Evolutionary conservation across 2,113 vertebrate genomes (phyloP).

Genomic region (Puntigrus tetrazona): DNA sequence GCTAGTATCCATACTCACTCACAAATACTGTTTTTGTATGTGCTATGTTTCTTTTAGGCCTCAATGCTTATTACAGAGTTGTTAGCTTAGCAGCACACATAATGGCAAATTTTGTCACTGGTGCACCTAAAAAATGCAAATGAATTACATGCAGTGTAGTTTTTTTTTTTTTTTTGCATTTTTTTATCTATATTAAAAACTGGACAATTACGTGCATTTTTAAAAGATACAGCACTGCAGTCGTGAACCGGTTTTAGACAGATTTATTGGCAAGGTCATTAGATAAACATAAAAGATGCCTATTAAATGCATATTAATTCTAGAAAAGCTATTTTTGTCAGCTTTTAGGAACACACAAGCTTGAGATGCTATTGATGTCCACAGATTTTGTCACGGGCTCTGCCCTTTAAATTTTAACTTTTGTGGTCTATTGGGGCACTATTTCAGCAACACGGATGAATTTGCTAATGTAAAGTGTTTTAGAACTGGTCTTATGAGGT

Average conservation of each 20-base stretch:
- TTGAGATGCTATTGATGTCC: background rate
- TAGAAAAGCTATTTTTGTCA: background rate
- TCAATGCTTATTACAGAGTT: background rate
- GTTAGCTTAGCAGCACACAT: background rate
- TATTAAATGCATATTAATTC: background rate
- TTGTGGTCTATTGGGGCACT: background rate
- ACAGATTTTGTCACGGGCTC: background rate
- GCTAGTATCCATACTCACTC: slow-evolving; percentile 23
- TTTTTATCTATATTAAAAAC: background rate
- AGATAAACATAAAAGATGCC: background rate
- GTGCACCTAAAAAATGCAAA: background rate
- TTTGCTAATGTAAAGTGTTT: background rate
- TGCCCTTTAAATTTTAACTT: background rate
- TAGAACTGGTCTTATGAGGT: background rate
- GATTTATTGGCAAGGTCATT: too few relatives aligned
- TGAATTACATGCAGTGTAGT: background rate
- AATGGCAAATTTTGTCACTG: background rate
- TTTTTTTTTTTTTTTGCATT: background rate
- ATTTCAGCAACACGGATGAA: background rate
- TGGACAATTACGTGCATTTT: too few relatives aligned
- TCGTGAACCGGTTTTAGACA: too few relatives aligned
- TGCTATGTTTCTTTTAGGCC: background rate
- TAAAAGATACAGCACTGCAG: too few relatives aligned
- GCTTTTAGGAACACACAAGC: background rate
- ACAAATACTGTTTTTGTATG: background rate